Conservation (phyloP, 2,888 invertebrate genomes). For the Mesoligia furuncula region DNA sequence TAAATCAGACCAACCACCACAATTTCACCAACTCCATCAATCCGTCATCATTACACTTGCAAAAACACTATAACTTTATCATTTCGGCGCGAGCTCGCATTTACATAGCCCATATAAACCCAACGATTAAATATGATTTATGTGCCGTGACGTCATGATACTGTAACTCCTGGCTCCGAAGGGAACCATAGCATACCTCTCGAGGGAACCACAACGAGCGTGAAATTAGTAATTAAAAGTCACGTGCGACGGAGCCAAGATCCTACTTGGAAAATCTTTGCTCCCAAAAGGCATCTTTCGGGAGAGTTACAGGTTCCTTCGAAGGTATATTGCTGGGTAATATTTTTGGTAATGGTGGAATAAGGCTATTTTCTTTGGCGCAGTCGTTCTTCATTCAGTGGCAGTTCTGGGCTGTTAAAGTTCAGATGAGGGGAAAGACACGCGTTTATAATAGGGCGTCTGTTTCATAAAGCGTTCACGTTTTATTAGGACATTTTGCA, state of each 20-base stretch:
- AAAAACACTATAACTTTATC: conserved; percentile 64
- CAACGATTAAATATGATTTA: conserved; percentile 86
- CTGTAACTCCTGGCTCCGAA: conserved; percentile 68
- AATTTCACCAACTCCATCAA: conserved; percentile 33
- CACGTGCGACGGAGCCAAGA: conserved; percentile 76
- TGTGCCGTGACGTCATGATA: conserved; percentile 81
- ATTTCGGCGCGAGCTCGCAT: conserved; percentile 66
- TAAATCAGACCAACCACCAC: conserved; percentile 18
- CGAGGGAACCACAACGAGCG: conserved; percentile 83
- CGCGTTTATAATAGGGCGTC: conserved; percentile 25
- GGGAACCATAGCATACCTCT: conserved; percentile 75
- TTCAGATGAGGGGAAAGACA: conserved; percentile 16
- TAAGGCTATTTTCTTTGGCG: conserved; percentile 25
- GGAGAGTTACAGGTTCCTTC: conserved; percentile 53
- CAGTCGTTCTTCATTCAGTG: conserved; percentile 27
- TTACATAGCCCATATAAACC: conserved; percentile 76
- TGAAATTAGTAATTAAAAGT: conserved; percentile 88
- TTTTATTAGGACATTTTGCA: conserved; percentile 40
- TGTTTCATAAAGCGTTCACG: conserved; percentile 44
- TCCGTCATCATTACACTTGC: conserved; percentile 61
- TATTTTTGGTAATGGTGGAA: conserved; percentile 51
- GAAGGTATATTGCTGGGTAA: conserved; percentile 46
- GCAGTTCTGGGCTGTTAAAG: conserved; percentile 32
- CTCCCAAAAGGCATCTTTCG: conserved; percentile 62
- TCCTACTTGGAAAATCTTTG: conserved; percentile 72